Evolutionary conservation across 2,113 vertebrate genomes (phyloP).

Genomic region (Phrynosoma platyrhinos): DNA sequence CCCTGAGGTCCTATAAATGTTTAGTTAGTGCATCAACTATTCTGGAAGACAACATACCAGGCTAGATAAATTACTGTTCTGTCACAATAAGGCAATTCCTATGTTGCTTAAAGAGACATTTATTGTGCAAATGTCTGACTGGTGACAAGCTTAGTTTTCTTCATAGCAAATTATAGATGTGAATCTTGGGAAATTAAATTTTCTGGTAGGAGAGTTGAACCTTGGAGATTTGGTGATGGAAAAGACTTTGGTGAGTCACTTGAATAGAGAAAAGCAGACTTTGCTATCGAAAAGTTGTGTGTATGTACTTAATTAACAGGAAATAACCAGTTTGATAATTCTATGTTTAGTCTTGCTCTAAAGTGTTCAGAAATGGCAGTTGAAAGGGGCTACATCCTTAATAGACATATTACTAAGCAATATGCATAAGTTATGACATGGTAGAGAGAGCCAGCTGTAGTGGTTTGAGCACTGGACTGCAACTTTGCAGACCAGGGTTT

Average conservation of each 20-base stretch:
- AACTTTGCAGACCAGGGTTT: no score
- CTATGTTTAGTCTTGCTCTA: neutral
- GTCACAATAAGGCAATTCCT: neutral
- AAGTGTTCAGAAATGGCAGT: neutral
- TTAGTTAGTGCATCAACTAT: neutral
- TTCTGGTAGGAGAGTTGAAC: neutral
- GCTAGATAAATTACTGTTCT: neutral
- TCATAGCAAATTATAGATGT: slow-evolving; percentile 20
- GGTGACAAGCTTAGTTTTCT: slow-evolving; percentile 18
- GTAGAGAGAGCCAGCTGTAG: no score
- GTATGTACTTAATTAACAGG: neutral
- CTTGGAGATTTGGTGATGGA: neutral
- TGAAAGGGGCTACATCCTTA: neutral
- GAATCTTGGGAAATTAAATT: slow-evolving; percentile 26
- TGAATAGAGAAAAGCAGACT: neutral
- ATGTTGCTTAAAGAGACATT: neutral
- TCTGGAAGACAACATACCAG: neutral
- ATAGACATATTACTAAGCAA: neutral
- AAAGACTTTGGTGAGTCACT: neutral
- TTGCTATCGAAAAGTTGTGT: neutral
- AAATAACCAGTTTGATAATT: no score
- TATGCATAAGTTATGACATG: no score
- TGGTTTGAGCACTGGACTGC: no score
- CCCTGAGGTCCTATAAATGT: neutral
- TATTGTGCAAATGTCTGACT: slow-evolving; percentile 6